Evolutionary conservation across 1,140 invertebrate species (phyloP).

Genomic region (Drosophila lacertosa): DNA sequence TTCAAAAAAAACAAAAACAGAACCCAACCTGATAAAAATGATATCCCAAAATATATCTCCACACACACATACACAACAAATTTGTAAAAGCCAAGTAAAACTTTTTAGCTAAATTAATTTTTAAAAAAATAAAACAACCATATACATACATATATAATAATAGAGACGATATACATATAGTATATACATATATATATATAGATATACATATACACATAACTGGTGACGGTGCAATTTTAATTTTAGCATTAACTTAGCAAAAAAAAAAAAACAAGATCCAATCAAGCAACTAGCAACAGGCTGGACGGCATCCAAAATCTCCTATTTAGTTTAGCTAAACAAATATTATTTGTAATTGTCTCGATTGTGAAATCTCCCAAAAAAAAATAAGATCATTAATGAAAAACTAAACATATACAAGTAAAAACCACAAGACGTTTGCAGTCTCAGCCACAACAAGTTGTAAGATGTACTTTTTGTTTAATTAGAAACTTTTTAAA

Average conservation of each 20-base stretch:
- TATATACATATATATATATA: conserved; percentile 61
- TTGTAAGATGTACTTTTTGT: conserved; percentile 62
- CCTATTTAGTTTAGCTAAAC: conserved; percentile 74
- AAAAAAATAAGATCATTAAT: conserved; percentile 30
- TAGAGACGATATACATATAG: conserved; percentile 62
- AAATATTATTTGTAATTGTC: conserved; percentile 68
- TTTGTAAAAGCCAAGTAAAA: conserved; percentile 74
- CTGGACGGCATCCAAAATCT: conserved; percentile 43
- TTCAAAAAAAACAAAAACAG: conserved; percentile 11
- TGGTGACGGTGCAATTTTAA: conserved; percentile 81
- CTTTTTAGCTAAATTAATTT: conserved; percentile 81
- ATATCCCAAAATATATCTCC: conserved; percentile 47
- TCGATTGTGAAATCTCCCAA: conserved; percentile 58
- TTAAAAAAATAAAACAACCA: conserved; percentile 42
- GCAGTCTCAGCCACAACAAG: conserved; percentile 35
- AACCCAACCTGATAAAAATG: conserved; percentile 60
- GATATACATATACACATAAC: conserved; percentile 64
- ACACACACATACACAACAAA: conserved; percentile 26
- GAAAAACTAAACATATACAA: conserved; percentile 25
- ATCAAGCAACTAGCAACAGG: conserved; percentile 43
- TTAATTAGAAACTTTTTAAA: conserved; percentile 79
- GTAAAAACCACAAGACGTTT: conserved; percentile 22
- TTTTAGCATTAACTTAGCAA: conserved; percentile 68
- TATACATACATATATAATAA: conserved; percentile 48
- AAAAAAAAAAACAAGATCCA: conserved; percentile 51